phyloP scores from a whole-genome alignment of 2,113 vertebrate species.

The Xenopus tropicalis region DNA sequence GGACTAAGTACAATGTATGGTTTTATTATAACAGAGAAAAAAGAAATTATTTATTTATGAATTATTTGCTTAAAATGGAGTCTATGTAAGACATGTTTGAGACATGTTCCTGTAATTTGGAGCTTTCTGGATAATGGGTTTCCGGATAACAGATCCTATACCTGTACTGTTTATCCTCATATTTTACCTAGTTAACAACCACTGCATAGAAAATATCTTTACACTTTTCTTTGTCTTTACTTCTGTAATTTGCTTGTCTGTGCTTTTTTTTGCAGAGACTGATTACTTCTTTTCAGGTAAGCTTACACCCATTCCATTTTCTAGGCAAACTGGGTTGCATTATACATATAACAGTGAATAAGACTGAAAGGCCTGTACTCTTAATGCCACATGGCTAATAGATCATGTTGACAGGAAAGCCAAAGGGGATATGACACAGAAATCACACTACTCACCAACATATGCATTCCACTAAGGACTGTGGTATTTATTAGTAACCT shows the following conservation, averaged over 20 bases:
- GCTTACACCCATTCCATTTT: slow-evolving; percentile 48
- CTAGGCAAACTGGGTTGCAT: not conserved
- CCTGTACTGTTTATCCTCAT: too few species aligned
- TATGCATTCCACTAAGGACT: slow-evolving; percentile 14
- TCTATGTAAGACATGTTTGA: too few species aligned
- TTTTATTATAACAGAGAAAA: too few species aligned
- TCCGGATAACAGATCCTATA: too few species aligned
- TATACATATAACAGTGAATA: slow-evolving; percentile 1
- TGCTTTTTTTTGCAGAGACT: slow-evolving; percentile 66
- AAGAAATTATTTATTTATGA: too few species aligned
- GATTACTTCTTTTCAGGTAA: slow-evolving; percentile 73
- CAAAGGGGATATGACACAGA: slow-evolving; percentile 27
- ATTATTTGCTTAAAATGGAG: too few species aligned
- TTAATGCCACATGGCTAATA: slow-evolving; percentile 31
- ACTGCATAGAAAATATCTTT: too few species aligned
- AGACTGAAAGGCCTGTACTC: not conserved
- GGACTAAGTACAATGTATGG: too few species aligned
- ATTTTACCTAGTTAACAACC: too few species aligned
- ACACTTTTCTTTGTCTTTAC: too few species aligned
- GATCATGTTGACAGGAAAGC: slow-evolving; percentile 42
- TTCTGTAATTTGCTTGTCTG: slow-evolving; percentile 53
- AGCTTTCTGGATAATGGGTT: too few species aligned
- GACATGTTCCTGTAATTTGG: too few species aligned
- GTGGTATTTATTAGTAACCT: slow-evolving; percentile 17
- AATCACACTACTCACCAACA: slow-evolving; percentile 24